Base-by-base conservation (phyloP, 1,140 invertebrate species). In the Cyclargus thomasi region DNA sequence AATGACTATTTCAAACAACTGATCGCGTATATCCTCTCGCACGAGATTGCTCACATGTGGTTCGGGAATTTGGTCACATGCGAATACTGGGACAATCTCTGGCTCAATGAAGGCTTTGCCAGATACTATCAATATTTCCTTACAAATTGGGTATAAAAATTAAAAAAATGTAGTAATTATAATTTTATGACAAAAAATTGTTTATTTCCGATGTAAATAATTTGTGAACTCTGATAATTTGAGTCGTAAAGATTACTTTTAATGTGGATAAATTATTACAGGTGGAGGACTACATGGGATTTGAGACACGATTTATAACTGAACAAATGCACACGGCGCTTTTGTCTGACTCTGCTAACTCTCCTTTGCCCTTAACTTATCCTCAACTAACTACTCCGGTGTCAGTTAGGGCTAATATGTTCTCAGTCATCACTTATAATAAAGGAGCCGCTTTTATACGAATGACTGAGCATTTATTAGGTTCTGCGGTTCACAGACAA, bases 381-480 rank as follows among this genome's bases (percentile, higher is more conserved):
- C 70, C 81, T 18, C 73, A 79, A 62, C 82, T 92, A 6, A 88
- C 90, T 64, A 91, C 89, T 10, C 91, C 92, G 0, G 77, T 74
- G 0, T 83, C 93, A 65, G 85, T 93, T 0, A 80, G 83, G 5
- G 79, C 79, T 4, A 59, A 59, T 8, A 93, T 93, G 85, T 94
- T 94, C 71, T 91, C 91, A 18, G 88, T 84, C n/a, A 91, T 94
- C 62, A 92, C 92, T 0, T 94, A 94, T 70, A 92, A 92, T 65
- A 94, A 94, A 81, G 93, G 93, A 18, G 94, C 92, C 1, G 90
- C 93, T 14, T 81, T 97, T 16, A 93, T 97, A 18, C 90, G 95
- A 69, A 97, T 97, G 96, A 94, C 96, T 76, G 91, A 94, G 72
- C 92, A 95, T 74, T 92, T 95, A 36, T 87, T 97, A 17, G 94